Evolutionary conservation across 92 coral and sea anemone genomes (phyloP), one percentile per base, ranked within the genome.

Genomic region (Desmophyllum pertusum): DNA sequence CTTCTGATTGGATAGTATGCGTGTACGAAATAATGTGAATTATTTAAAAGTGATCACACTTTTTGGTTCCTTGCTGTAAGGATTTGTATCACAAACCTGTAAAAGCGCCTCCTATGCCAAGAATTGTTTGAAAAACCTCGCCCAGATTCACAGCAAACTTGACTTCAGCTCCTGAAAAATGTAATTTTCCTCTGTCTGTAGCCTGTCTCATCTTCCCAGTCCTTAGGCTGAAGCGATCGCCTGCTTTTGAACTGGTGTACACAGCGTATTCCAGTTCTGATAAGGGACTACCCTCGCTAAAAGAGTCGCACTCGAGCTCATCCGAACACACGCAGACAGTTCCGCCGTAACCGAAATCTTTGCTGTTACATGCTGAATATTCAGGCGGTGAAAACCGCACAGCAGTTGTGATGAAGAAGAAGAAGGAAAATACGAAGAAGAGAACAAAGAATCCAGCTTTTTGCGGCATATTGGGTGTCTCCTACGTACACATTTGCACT

Each of bases 21-120:
- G n/a, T n/a, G n/a, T n/a, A n/a, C n/a, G n/a, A n/a, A n/a, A n/a
- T n/a, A n/a, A n/a, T n/a, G n/a, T n/a, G n/a, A n/a, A n/a, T n/a
- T n/a, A n/a, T n/a, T n/a, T n/a, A n/a, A n/a, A n/a, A n/a, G n/a
- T n/a, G n/a, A n/a, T n/a, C n/a, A n/a, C n/a, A n/a, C n/a, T n/a
- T n/a, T n/a, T n/a, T n/a, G n/a, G n/a, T n/a, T n/a, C n/a, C n/a
- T n/a, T n/a, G n/a, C n/a, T n/a, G n/a, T n/a, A n/a, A n/a, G 25
- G 38, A 52, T 3, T 1, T 31, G 36, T 59, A n/a, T n/a, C n/a
- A 5, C 75, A 30, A 72, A 96, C 98, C 98, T 69, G 98, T 96
- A 51, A 96, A 96, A 11, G 98, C 98, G 5, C 98, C 99, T 9
- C 99, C 99, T 70, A 94, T 92, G 18, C 99, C 99, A 45, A 94